Evolutionary conservation across 1,140 invertebrate genomes (phyloP), one percentile per base, ranked within the genome.

Genomic region (Carcinoscorpius rotundicauda): DNA sequence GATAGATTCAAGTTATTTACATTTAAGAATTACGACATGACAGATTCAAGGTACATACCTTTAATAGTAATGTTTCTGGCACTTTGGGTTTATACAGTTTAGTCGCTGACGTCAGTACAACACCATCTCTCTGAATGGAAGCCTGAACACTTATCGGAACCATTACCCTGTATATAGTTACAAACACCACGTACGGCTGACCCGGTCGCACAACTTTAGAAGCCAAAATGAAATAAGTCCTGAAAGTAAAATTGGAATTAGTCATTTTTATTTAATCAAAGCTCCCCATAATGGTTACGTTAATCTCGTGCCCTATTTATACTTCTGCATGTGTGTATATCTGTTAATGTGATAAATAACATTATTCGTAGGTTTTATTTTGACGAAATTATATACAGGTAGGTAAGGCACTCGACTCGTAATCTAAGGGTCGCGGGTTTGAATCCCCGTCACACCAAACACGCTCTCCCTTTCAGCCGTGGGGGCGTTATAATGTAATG

Each of bases 211-310:
- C 86, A 82, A 91, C 87, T 62, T 83, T 81, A 10, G 89, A 91
- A 3, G 90, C 88, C 11, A 93, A 86, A 61, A 94, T 83, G 71
- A 95, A 91, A 74, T 93, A 94, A 48, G 87, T 88, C 59, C 88
- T 91, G 57, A 11, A 62, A 61, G 48, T 11, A 51, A 60, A 62
- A 55, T 0, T 29, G 29, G 2, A 29, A 29, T 29, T 29, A 29
- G 29, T 29, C 29, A 29, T 29, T 29, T 29, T 29, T 29, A 29
- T 55, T 55, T 55, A 55, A 55, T 55, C 53, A 55, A 55, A 55
- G 53, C n/a, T 55, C 29, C 29, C 29, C 29, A 29, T 29, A 29
- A 29, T 29, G 29, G 29, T 29, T 1, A 29, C 29, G 2, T 29
- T 29, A 29, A 29, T 29, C 29, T 29, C 29, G 29, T 29, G 29